phyloP scores from a whole-genome alignment of 92 coral and sea anemone species.

The Epizoanthus ramosus region DNA sequence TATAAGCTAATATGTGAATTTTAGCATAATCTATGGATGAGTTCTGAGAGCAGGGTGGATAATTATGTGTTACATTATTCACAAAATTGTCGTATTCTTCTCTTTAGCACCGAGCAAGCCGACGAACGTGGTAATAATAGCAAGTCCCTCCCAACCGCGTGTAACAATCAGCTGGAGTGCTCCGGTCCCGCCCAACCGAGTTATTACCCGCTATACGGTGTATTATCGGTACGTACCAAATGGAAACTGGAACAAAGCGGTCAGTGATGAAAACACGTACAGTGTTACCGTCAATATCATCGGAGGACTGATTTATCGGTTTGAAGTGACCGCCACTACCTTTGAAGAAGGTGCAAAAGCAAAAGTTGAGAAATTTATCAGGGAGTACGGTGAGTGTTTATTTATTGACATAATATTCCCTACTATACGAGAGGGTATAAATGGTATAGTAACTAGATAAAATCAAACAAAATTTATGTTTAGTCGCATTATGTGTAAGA shows the following conservation, averaged over 20 bases:
- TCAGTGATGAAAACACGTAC: neutral
- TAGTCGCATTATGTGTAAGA: too few relatives aligned
- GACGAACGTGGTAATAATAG: neutral
- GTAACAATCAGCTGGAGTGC: neutral
- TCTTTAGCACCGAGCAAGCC: conserved; percentile 3
- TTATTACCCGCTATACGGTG: conserved; percentile 5
- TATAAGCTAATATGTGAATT: too few relatives aligned
- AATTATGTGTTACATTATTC: too few relatives aligned
- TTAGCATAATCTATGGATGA: too few relatives aligned
- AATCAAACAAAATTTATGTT: too few relatives aligned
- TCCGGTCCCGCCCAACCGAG: neutral
- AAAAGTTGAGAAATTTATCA: neutral
- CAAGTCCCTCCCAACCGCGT: neutral
- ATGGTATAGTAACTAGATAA: too few relatives aligned
- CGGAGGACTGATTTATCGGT: neutral
- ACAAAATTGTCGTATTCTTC: too few relatives aligned
- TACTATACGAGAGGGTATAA: too few relatives aligned
- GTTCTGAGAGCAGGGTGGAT: too few relatives aligned
- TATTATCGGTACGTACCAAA: conserved; percentile 8
- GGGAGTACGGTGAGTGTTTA: neutral
- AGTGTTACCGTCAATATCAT: neutral
- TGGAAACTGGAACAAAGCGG: neutral
- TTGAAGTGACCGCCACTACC: neutral
- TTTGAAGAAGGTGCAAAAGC: neutral
- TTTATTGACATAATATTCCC: too few relatives aligned